Base-by-base conservation (phyloP, 2,797 vertebrate species). In the Pseudotriccus pelzelni region DNA sequence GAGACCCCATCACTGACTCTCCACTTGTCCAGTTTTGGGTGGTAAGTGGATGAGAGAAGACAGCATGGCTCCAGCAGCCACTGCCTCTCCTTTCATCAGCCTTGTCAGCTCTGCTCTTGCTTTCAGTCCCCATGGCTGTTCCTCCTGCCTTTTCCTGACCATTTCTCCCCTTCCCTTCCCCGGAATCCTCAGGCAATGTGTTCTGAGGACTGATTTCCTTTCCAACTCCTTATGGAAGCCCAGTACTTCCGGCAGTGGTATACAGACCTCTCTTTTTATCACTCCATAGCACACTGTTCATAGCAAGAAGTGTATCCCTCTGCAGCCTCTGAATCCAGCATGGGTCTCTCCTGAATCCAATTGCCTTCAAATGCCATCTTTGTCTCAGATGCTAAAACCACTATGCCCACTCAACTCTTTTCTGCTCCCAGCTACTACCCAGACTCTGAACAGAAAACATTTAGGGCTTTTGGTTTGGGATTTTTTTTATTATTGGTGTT, bases 141-240 rank as follows among this genome's bases (percentile, higher is more conserved):
- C 43, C 44, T 6, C 52, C n/a, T 39, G 36, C 7, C 24, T 79
- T 79, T 64, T 81, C 18, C 77, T 30, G 55, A 64, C 49, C 13
- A 34, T 0, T 0, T 5, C 24, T 23, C 22, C 39, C 14, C 37
- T 56, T 36, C 43, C 28, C 14, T 37, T 75, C 36, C 28, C 55
- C n/a, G 43, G 9, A 82, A 22, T 23, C 34, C 18, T 41, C 14
- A 34, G 53, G 25, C 73, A 74, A 46, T 39, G 52, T 8, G 7
- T 7, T 70, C 25, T 36, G 43, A 67, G n/a, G 62, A 74, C 39
- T 32, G 19, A 59, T 55, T 81, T 44, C 43, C 17, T 56, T 72
- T 41, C 39, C 58, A 75, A 3, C 2, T 3, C 4, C 2, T 8
- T 2, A 72, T 15, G 58, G 24, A 72, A 1, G 2, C 1, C 8